Evolutionary conservation across 2,113 vertebrate genomes (phyloP).

Genomic region (Chaetodon trifascialis): DNA sequence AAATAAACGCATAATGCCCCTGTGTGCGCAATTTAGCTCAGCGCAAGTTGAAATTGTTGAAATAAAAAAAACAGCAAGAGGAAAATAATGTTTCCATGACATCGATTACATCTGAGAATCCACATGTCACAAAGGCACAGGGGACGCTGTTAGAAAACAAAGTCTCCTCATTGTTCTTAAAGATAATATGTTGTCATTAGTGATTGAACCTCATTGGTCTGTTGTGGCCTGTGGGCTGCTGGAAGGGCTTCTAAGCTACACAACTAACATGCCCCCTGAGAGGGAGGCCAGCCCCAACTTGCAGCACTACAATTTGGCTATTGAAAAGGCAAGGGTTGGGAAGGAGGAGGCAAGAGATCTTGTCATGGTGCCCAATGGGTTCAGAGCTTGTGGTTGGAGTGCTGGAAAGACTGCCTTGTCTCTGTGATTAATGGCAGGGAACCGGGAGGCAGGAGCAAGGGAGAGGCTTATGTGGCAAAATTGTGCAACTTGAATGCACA

Average conservation of each 20-base stretch:
- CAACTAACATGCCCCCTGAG: slow-evolving; percentile 71
- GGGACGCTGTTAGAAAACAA: slow-evolving; percentile 25
- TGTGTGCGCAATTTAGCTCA: slow-evolving; percentile 39
- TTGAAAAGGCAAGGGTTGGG: slow-evolving; percentile 69
- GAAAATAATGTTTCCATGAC: slow-evolving; percentile 23
- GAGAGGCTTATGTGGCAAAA: slow-evolving; percentile 72
- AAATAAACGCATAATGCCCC: slow-evolving; percentile 34
- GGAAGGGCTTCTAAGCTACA: slow-evolving; percentile 58
- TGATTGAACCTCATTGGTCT: slow-evolving; percentile 52
- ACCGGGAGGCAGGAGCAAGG: slow-evolving; percentile 70
- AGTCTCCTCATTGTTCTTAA: slow-evolving; percentile 36
- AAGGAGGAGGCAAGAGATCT: slow-evolving; percentile 76
- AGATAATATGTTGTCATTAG: slow-evolving; percentile 60
- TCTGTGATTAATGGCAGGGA: slow-evolving; percentile 80
- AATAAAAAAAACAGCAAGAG: slow-evolving; percentile 29
- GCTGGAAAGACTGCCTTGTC: slow-evolving; percentile 82
- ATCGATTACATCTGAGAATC: slow-evolving; percentile 36
- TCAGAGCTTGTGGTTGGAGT: slow-evolving; percentile 79
- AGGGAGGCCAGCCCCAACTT: slow-evolving; percentile 74
- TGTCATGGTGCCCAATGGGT: slow-evolving; percentile 82
- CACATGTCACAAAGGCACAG: slow-evolving; percentile 16
- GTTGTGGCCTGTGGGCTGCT: slow-evolving; percentile 46
- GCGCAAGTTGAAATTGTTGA: neutral
- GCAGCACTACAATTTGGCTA: slow-evolving; percentile 74
- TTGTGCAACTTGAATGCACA: slow-evolving; percentile 81